Evolutionary conservation across 2,113 vertebrate genomes (phyloP), one percentile per base, ranked within the genome.

Genomic region (Dolichallabes microphthalmus): DNA sequence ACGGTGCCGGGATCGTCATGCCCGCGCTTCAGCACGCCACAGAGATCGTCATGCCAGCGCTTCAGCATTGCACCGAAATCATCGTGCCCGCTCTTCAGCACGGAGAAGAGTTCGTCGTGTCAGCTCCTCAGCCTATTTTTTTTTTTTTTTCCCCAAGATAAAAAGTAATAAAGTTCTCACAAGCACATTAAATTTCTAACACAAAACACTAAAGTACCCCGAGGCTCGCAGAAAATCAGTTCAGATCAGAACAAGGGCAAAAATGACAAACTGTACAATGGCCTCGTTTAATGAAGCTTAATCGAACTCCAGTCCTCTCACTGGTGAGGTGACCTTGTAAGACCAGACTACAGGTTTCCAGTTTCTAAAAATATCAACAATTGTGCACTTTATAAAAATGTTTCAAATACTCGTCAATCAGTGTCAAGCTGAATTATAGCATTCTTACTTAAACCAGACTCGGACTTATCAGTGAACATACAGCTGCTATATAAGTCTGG

Each of bases 321-420:
- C 27, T 63, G 45, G 10, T 52, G 50, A 66, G 60, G n/a, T 68
- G 63, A 85, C 50, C 83, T 35, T 77, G 74, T 35, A 39, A 17
- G 22, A 83, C 30, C 32, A 45, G 22, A 60, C 45, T 63, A 52
- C 3, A 14, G 25, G 19, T 14, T 69, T 82, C 10, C 63, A 32
- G 30, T 68, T 82, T 82, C 17, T 30, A 68, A 13, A 19, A 10
- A 78, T 58, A 22, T 22, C 75, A 58, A 19, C n/a, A 75, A 75
- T 25, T 35, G 9, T 58, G 53, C 53, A 78, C 75, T 78, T 58
- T 35, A 78, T 3, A 13, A 2, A 2, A 32, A 58, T 20, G 75
- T 78, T 78, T 78, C 5, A 78, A 78, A 78, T 55, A 76, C 52
- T 55, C 74, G 55, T 76, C 15, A 76, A 76, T 76, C 74, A 76